Evolutionary conservation across 1,140 invertebrate genomes (phyloP).

Genomic region (Drosophila paulistorum): DNA sequence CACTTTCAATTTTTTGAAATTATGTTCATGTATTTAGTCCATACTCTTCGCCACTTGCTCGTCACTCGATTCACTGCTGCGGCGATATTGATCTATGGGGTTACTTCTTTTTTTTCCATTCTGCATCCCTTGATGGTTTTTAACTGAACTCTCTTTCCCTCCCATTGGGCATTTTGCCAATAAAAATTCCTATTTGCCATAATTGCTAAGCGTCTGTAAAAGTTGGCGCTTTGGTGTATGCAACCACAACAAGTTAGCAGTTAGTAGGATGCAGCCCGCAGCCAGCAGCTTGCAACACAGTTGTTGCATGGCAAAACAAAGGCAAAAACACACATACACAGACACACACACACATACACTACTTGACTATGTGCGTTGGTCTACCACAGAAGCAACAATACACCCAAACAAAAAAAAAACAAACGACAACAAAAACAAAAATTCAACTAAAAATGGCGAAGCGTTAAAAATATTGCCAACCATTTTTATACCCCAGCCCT

Average conservation of each 20-base stretch:
- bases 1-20: constrained; percentile 11
- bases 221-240: constrained; percentile 50
- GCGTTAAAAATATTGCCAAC: constrained; percentile 72
- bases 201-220: constrained; percentile 76
- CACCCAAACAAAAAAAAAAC: neutral
- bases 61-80: neutral
- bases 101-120: neutral
- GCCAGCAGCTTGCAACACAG: constrained; percentile 4
- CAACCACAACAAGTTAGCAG: constrained; percentile 60
- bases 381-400: constrained; percentile 47
- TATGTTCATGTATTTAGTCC: constrained; percentile 7
- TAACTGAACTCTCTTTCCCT: neutral
- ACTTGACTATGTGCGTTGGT: constrained; percentile 21
- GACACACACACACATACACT: neutral
- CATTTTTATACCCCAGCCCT: constrained; percentile 35
- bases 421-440: constrained; percentile 29
- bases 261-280: constrained; percentile 22
- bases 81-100: constrained; percentile 14
- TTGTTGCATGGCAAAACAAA: constrained; percentile 10
- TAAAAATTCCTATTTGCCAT: constrained; percentile 63
- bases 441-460: constrained; percentile 66
- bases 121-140: neutral
- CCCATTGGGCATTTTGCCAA: constrained; percentile 35
- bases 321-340: constrained; percentile 1
- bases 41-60: neutral